Evolutionary conservation across 1,140 invertebrate genomes (phyloP).

Genomic region (Drosophila oshimai): DNA sequence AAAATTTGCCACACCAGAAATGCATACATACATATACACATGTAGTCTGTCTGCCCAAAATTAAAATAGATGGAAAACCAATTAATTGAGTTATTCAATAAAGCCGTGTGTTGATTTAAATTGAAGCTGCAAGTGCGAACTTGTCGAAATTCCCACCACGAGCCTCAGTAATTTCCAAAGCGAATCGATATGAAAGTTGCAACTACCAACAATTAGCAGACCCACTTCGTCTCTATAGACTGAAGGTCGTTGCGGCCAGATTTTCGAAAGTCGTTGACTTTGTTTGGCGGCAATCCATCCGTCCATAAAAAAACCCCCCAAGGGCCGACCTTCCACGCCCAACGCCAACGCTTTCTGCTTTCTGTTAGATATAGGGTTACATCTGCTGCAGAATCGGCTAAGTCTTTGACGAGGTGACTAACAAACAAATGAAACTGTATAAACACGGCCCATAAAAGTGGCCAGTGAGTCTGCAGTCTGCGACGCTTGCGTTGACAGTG

Average conservation of each 20-base stretch:
- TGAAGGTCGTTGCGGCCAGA: conserved; percentile 53
- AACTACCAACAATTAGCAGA: conserved; percentile 50
- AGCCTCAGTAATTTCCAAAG: conserved; percentile 11
- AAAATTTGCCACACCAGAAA: conserved; percentile 28
- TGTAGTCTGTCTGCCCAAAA: neutral
- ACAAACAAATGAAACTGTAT: conserved; percentile 13
- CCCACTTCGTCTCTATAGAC: conserved; percentile 31
- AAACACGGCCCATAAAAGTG: conserved; percentile 19
- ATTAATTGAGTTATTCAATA: conserved; percentile 23
- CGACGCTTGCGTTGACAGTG: conserved; percentile 6
- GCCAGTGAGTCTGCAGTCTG: conserved; percentile 27
- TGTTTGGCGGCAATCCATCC: conserved; percentile 27
- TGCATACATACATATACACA: conserved; percentile 2
- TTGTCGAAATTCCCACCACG: neutral
- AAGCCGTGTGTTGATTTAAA: conserved; percentile 22
- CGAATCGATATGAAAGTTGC: conserved; percentile 42
- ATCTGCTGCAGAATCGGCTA: conserved; percentile 10
- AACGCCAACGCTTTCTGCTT: conserved; percentile 31
- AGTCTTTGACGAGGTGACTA: neutral
- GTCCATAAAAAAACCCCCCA: conserved; percentile 25
- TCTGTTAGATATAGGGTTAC: conserved; percentile 23
- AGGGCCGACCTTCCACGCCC: conserved; percentile 42
- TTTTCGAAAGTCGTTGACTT: conserved; percentile 77
- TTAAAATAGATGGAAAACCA: conserved; percentile 28
- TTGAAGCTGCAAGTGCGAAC: conserved; percentile 37